Percentiles rank a stretch among this genome's conserved stretches.
Conservation (phyloP, 1,140 invertebrate genomes). For the Ceratoteleas bidentatus region DNA sequence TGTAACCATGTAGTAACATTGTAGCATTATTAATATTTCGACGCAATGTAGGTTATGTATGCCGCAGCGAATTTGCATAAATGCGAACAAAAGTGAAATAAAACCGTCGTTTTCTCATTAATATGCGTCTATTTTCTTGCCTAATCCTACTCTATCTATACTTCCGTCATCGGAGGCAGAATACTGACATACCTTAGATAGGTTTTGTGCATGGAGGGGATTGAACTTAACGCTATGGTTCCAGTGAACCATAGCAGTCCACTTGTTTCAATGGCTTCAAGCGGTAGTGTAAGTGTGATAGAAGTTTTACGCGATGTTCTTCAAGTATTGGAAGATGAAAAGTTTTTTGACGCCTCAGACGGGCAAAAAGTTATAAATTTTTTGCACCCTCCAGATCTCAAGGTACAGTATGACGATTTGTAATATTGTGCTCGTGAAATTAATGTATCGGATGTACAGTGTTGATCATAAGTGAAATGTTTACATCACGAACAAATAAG, state of each 20-base stretch:
- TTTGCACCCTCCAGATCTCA: conserved; percentile 75
- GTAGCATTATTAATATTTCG: no score
- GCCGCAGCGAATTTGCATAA: no score
- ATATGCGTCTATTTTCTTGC: no score
- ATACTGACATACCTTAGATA: conserved; percentile 37
- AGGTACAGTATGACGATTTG: conserved; percentile 54
- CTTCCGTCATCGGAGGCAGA: conserved; percentile 7
- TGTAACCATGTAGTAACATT: no score
- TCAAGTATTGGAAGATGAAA: conserved; percentile 71
- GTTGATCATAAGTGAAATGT: no score
- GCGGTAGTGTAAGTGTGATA: conserved; percentile 54
- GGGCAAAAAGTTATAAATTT: conserved; percentile 75
- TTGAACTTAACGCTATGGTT: conserved; percentile 47
- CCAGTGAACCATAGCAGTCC: conserved; percentile 40
- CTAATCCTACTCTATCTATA: no score
- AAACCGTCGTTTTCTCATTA: no score
- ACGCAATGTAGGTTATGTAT: no score
- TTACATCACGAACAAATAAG: no score
- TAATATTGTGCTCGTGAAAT: no score
- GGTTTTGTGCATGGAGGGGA: conserved; percentile 51
- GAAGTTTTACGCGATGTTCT: conserved; percentile 70
- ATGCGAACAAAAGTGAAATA: no score
- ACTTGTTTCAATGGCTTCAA: conserved; percentile 59
- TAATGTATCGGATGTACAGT: background rate
- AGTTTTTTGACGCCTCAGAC: conserved; percentile 68